phyloP scores from a whole-genome alignment of 2,888 invertebrate genomes.

The Thereva nobilitata region DNA sequence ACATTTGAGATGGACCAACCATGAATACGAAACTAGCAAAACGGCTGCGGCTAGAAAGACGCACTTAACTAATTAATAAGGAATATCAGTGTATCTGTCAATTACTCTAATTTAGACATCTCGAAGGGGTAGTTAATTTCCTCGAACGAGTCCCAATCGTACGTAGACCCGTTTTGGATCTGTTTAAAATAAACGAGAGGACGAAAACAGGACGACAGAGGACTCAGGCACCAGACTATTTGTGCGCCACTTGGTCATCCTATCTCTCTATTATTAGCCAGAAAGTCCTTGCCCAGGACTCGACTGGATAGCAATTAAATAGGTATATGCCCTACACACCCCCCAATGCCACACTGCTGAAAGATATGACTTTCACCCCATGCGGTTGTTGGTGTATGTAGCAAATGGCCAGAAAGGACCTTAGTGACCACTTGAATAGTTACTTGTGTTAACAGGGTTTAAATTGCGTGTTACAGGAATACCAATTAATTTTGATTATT shows the following conservation, averaged over 20 bases:
- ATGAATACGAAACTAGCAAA: slow-evolving; percentile 24
- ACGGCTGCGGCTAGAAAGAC: not conserved
- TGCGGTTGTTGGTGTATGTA: slow-evolving; percentile 4
- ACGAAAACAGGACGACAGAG: slow-evolving; percentile 4
- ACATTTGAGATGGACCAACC: slow-evolving; percentile 1
- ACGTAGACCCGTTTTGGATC: slow-evolving; percentile 10
- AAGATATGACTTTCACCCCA: slow-evolving; percentile 19
- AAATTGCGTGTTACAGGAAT: slow-evolving; percentile 45
- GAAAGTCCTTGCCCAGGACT: slow-evolving; percentile 14
- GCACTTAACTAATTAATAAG: slow-evolving; percentile 42
- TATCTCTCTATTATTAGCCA: slow-evolving; percentile 33
- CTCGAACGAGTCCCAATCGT: slow-evolving; percentile 22
- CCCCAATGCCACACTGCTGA: slow-evolving; percentile 6
- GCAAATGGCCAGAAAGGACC: slow-evolving; percentile 37
- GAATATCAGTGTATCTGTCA: slow-evolving; percentile 42
- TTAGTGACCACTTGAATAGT: slow-evolving; percentile 42
- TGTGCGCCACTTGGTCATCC: slow-evolving; percentile 32
- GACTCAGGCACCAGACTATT: slow-evolving; percentile 27
- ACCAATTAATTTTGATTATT: slow-evolving; percentile 44
- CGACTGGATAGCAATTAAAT: slow-evolving; percentile 36
- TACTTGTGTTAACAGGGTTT: slow-evolving; percentile 43
- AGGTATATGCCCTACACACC: slow-evolving; percentile 24
- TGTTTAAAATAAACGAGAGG: slow-evolving; percentile 25
- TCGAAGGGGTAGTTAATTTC: slow-evolving; percentile 42
- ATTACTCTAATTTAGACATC: slow-evolving; percentile 44